Evolutionary conservation across 1,140 invertebrate genomes (phyloP), one percentile per base, ranked within the genome.

Genomic region (Eurosta solidaginis): DNA sequence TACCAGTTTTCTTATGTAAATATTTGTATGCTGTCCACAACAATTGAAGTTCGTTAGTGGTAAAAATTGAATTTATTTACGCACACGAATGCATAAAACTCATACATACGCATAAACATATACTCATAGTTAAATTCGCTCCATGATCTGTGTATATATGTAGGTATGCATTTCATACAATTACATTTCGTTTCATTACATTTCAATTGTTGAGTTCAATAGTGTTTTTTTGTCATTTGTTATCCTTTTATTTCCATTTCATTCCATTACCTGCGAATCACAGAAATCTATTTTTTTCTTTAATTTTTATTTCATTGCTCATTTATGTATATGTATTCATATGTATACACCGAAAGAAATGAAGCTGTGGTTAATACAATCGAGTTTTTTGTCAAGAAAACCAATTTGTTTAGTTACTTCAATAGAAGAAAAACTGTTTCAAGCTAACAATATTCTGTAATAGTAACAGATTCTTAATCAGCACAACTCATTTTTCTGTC

Each of bases 191-290:
- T 40, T 68, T 68, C 59, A 42, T 68, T 68, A 68, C 59, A 68
- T 68, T 68, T 22, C 59, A 14, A 25, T 68, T 68, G 54, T 68
- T 40, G 36, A 22, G 7, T 36, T 68, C 36, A 68, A 68, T 68
- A 68, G 1, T 20, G 40, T 14, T 29, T 29, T 17, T 20, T 40
- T 40, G 3, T 52, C 20, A 22, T 40, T 68, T 12, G 29, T 59
- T 59, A 25, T 36, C 59, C 59, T 42, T 68, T n/a, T n/a, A n/a
- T n/a, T n/a, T 14, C 33, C n/a, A 68, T 68, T 68, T 68, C 36
- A 68, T 68, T 68, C 36, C 59, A 68, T 68, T 68, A 68, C 59
- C 59, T 68, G 59, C 59, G n/a, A 42, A 68, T 42, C 36, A 33
- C 29, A 40, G 36, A 40, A 29, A 5, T 12, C 40, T 68, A 29